phyloP scores from a whole-genome alignment of 2,113 vertebrate species.

The Dasyprocta punctata region DNA sequence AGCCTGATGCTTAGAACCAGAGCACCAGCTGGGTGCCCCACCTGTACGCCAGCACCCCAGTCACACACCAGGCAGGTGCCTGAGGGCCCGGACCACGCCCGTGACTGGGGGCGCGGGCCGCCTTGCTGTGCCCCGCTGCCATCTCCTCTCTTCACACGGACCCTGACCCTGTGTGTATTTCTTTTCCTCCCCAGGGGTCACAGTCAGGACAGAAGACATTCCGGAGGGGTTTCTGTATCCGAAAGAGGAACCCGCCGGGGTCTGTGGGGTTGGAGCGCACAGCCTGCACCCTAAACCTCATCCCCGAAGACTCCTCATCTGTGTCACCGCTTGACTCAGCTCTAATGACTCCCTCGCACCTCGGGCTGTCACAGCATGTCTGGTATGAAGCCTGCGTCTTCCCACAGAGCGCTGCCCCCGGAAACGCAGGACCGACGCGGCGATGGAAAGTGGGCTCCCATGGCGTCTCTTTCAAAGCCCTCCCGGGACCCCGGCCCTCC shows the following conservation, averaged over 20 bases:
- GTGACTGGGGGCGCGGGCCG: no score
- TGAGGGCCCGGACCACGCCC: rapidly evolving
- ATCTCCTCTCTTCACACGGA: neutral
- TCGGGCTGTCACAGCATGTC: rapidly evolving
- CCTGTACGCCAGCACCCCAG: neutral
- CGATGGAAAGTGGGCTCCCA: neutral
- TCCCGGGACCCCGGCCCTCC: neutral
- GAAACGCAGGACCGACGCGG: neutral
- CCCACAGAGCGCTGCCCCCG: neutral
- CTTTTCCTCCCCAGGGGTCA: neutral
- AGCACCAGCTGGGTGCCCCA: neutral
- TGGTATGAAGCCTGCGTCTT: neutral
- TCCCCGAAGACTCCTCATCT: neutral
- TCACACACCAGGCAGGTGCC: neutral
- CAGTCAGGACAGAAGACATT: neutral
- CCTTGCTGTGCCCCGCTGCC: neutral
- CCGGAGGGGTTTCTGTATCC: neutral
- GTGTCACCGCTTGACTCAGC: rapidly evolving
- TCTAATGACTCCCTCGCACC: rapidly evolving
- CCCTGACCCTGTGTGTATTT: neutral
- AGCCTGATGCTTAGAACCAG: neutral
- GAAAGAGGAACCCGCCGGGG: neutral
- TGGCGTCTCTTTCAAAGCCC: neutral
- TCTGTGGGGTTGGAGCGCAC: neutral
- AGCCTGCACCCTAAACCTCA: neutral